A percentile compares a stretch with the other conserved stretches of the same genome.
These are phyloP conservation scores for Macrosiphum euphorbiae DNA, from an alignment of 2,888 invertebrate species.

Conservation along the genomic window DNA sequence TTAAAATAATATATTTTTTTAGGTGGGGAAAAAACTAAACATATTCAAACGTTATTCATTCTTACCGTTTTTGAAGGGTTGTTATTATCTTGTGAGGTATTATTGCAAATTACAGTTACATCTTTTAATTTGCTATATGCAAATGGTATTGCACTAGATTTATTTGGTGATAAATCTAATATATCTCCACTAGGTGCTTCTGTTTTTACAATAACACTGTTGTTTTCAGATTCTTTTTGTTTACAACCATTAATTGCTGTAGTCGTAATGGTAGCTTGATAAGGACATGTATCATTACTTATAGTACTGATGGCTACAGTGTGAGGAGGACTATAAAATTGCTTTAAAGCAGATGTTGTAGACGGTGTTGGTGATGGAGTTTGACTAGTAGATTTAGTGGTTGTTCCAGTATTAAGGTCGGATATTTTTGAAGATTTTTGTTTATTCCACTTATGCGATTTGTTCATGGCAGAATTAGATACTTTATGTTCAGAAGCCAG, in stretches of 20 bases:
- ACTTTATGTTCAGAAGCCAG: conserved; percentile 62
- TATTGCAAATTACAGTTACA: conserved; percentile 59
- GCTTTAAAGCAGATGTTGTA: conserved; percentile 38
- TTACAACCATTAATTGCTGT: conserved; percentile 50
- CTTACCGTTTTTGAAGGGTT: conserved; percentile 59
- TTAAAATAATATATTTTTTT: conserved; percentile 20
- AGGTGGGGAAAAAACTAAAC: conserved; percentile 29
- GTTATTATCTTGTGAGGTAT: conserved; percentile 41
- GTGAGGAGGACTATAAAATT: conserved; percentile 23
- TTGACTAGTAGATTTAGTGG: conserved; percentile 34
- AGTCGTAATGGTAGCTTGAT: conserved; percentile 53
- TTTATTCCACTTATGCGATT: conserved; percentile 45
- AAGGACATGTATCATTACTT: conserved; percentile 56
- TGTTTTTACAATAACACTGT: conserved; percentile 54
- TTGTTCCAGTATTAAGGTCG: not conserved
- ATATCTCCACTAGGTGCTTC: conserved; percentile 43
- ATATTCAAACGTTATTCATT: conserved; percentile 58
- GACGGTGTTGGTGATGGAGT: conserved; percentile 17
- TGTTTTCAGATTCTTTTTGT: conserved; percentile 49
- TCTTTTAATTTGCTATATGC: conserved; percentile 53
- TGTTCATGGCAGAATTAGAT: conserved; percentile 58
- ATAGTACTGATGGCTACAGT: conserved; percentile 39
- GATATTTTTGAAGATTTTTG: conserved; percentile 40
- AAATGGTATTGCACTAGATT: conserved; percentile 30
- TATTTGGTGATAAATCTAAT: conserved; percentile 59